Evolutionary conservation across 2,113 vertebrate genomes (phyloP), one percentile per base, ranked within the genome.

Genomic region (Euleptes europaea): DNA sequence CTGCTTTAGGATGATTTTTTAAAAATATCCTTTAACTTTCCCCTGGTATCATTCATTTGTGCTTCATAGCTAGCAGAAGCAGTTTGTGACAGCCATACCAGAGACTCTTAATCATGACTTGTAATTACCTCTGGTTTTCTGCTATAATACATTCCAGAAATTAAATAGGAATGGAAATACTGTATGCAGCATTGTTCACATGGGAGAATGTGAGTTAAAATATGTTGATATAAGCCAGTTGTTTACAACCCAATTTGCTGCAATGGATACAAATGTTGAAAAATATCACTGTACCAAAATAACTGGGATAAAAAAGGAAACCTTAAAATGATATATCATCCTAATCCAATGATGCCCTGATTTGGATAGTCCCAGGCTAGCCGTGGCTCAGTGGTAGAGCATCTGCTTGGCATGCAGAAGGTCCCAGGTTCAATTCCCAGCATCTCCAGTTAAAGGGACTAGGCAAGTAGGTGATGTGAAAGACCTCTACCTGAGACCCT

Each of bases 51-150:
- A 86, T 78, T 92, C 1, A 13, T 86, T 76, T 89, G 1, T 78
- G 9, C 77, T 80, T 1, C 0, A n/a, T 79, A 86, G 88, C 0
- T 1, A 88, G 80, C 21, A 75, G 40, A 83, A 89, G 23, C 28
- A 49, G 78, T 74, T 89, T 90, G 49, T 84, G 51, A 80, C 10
- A 47, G 79, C 72, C 1, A 47, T 75, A 5, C 54, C 74, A 54
- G 85, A 80, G 72, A 78, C 2, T 57, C 3, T 83, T 89, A 86
- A 91, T 86, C 13, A 49, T 35, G n/a, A 82, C 28, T 77, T 86
- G 19, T 33, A 89, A 35, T 77, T 87, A 3, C 83, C 82, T 85
- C 80, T 71, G 83, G 26, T 0, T 38, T 0, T 1, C 13, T 86
- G 54, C 83, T 9, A 11, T 38, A 71, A 77, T 86, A 1, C 51